Conservation (phyloP, 30 jellyfish, hydroid and myxozoan genomes). For the Sanderia malayensis region DNA sequence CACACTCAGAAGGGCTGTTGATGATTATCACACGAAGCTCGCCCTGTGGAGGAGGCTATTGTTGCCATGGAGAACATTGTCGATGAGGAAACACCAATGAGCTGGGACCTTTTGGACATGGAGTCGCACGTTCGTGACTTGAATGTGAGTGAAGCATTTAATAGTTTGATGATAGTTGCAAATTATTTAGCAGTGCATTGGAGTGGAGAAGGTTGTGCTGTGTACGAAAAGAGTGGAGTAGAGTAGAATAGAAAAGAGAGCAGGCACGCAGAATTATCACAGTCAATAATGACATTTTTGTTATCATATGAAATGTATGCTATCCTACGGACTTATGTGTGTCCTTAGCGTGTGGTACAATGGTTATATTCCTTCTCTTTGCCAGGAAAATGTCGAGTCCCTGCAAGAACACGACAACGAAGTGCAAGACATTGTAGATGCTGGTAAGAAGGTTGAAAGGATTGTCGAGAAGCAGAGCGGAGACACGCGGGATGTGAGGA, state of each 20-base stretch:
- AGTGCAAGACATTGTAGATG: slow-evolving; percentile 49
- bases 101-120: slow-evolving; percentile 76
- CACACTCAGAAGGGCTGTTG: slow-evolving; percentile 44
- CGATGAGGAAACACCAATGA: slow-evolving; percentile 69
- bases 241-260: too few relatives aligned
- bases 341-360: too few relatives aligned
- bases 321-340: too few relatives aligned
- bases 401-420: slow-evolving; percentile 62
- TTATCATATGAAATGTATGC: too few relatives aligned
- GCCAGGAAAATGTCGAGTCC: slow-evolving; percentile 46
- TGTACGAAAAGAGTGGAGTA: too few relatives aligned
- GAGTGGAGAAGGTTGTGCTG: too few relatives aligned
- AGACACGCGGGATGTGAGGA: slow-evolving; percentile 43
- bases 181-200: too few relatives aligned
- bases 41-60: slow-evolving; percentile 89
- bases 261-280: too few relatives aligned
- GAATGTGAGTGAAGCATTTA: slow-evolving; percentile 65
- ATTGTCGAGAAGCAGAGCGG: slow-evolving; percentile 67
- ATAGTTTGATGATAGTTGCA: too few relatives aligned
- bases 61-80: slow-evolving; percentile 44
- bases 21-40: slow-evolving; percentile 44
- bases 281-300: too few relatives aligned
- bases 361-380: too few relatives aligned
- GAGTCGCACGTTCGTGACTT: slow-evolving; percentile 50
- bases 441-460: slow-evolving; percentile 66